These are phyloP conservation scores for Serrognathus titanus DNA, from an alignment of 2,888 invertebrate genomes.

Conservation along the genomic window DNA sequence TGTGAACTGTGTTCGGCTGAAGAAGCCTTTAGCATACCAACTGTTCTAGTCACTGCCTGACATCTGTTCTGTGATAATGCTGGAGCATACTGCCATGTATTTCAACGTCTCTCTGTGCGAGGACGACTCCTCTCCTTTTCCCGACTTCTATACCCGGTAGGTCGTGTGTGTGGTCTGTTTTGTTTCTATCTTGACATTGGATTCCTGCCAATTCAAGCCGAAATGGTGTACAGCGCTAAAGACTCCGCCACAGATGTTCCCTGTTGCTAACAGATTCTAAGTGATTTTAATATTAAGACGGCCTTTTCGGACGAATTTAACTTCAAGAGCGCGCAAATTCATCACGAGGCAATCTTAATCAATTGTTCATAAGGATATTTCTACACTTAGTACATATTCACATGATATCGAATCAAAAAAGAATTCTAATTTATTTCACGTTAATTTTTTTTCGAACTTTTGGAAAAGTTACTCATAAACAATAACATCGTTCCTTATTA, in stretches of 20 bases:
- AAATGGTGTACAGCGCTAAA: background rate
- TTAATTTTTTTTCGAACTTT: too few relatives aligned
- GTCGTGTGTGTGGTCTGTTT: constrained; percentile 23
- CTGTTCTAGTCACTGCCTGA: constrained; percentile 26
- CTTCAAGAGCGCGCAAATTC: too few relatives aligned
- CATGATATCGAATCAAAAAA: too few relatives aligned
- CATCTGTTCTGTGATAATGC: constrained; percentile 27
- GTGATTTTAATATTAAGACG: background rate
- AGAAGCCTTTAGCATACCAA: constrained; percentile 16
- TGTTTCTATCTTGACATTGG: constrained; percentile 2
- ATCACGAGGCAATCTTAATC: too few relatives aligned
- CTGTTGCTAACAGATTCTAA: background rate
- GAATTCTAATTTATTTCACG: too few relatives aligned
- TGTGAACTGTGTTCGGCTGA: background rate
- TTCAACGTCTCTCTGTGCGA: constrained; percentile 44
- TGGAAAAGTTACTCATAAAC: too few relatives aligned
- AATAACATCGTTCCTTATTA: too few relatives aligned
- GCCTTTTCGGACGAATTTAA: background rate
- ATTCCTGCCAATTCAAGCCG: background rate
- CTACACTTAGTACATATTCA: too few relatives aligned
- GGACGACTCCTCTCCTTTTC: constrained; percentile 43
- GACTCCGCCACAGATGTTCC: background rate
- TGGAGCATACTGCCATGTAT: constrained; percentile 47
- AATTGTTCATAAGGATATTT: too few relatives aligned
- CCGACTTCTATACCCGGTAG: constrained; percentile 48